Percentiles rank a stretch among this genome's conserved stretches.
These are phyloP conservation scores for Myodes glareolus DNA, from an alignment of 2,113 vertebrate genomes.

Conservation along the genomic window DNA sequence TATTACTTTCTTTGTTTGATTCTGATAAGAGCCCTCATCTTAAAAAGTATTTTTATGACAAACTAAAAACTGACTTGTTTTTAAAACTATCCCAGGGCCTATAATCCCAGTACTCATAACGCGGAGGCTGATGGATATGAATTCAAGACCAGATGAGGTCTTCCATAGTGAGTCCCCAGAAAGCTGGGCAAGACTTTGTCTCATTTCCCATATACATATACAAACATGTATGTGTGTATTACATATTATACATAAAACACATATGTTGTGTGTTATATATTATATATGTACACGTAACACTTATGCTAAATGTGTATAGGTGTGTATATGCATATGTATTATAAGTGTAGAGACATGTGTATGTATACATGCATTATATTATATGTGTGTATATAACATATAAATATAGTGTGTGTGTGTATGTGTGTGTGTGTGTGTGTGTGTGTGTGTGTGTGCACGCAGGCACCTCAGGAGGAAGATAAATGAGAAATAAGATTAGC, in stretches of 20 bases:
- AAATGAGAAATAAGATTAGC: background rate
- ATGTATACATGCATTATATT: background rate
- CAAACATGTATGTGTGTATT: background rate
- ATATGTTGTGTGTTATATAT: background rate
- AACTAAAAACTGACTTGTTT: conserved; percentile 1
- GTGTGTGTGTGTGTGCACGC: too few species aligned
- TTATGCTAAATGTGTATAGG: background rate
- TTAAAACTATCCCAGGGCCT: conserved; percentile 27
- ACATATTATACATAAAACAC: too few species aligned
- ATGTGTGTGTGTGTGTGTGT: background rate
- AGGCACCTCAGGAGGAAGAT: background rate
- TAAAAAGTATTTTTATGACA: conserved; percentile 12
- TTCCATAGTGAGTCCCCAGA: background rate
- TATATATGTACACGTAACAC: background rate
- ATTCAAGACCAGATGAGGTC: background rate
- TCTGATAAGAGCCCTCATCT: background rate
- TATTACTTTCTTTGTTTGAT: background rate
- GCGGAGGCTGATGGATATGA: background rate
- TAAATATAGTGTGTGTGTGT: background rate
- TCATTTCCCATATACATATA: background rate
- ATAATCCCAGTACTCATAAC: background rate
- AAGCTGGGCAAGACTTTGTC: background rate
- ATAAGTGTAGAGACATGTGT: too few species aligned
- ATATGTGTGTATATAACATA: too few species aligned
- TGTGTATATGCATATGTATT: background rate